These are phyloP conservation scores for Pseudococcus viburni DNA, from an alignment of 2,888 invertebrate genomes.

Conservation along the genomic window DNA sequence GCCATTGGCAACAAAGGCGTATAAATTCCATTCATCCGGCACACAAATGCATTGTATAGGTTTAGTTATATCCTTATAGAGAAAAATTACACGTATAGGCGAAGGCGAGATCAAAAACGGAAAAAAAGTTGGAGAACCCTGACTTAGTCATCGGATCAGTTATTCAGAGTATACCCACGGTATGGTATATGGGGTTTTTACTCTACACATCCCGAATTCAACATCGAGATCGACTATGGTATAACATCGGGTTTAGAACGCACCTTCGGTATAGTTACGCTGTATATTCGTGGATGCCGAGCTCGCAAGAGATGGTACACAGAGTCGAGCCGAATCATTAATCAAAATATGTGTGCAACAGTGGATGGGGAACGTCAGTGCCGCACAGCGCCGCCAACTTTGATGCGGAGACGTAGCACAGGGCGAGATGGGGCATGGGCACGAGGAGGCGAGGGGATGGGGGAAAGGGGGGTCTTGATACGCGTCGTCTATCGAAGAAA, in stretches of 20 bases:
- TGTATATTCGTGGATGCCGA: constrained; percentile 36
- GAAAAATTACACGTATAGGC: neutral
- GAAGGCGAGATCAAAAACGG: neutral
- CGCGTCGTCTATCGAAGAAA: constrained; percentile 55
- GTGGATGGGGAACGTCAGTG: constrained; percentile 55
- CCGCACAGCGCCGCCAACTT: constrained; percentile 47
- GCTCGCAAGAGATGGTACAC: neutral
- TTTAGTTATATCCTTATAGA: neutral
- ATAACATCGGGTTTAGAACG: constrained; percentile 19
- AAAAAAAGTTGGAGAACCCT: constrained; percentile 53
- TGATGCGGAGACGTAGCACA: neutral
- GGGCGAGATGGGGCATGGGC: too few relatives aligned
- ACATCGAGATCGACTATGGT: neutral
- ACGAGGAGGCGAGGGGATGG: neutral
- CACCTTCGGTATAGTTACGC: neutral
- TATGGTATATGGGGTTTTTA: neutral
- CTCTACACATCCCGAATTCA: neutral
- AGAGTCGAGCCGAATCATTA: constrained; percentile 24
- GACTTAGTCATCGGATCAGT: constrained; percentile 55
- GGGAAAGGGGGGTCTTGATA: neutral
- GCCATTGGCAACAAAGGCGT: neutral
- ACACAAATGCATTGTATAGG: neutral
- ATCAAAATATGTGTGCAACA: constrained; percentile 53
- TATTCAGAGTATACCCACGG: constrained; percentile 15
- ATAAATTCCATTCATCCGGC: neutral